Conservation (phyloP, 2,797 vertebrate species). For the Nannoperca australis region DNA sequence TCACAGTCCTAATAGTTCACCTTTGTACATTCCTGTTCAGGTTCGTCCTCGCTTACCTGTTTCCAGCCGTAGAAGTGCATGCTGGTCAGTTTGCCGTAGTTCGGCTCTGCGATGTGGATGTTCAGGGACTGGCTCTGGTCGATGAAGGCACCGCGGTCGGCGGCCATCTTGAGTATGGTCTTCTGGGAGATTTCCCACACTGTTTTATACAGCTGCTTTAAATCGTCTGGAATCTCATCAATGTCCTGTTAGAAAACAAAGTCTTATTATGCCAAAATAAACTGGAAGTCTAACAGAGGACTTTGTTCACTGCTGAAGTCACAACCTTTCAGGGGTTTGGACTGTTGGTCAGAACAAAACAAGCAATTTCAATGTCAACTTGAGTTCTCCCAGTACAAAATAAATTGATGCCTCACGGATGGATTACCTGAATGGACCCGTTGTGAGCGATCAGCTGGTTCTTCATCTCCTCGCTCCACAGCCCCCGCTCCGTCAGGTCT, state of each 20-base stretch:
- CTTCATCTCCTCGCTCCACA: slow-evolving; percentile 99
- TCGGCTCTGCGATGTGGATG: slow-evolving; percentile 98
- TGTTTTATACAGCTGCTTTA: slow-evolving; percentile 97
- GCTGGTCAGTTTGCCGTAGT: slow-evolving; percentile 98
- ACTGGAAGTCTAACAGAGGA: no score
- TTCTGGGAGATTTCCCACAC: slow-evolving; percentile 99
- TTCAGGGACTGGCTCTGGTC: slow-evolving; percentile 99
- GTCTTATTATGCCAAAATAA: neutral
- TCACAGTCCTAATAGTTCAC: no score
- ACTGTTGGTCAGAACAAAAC: neutral
- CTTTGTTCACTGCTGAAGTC: neutral
- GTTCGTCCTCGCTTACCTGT: slow-evolving; percentile 81
- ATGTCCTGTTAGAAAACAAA: slow-evolving; percentile 83
- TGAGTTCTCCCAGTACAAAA: neutral
- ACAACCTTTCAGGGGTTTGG: neutral
- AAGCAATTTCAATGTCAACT: neutral
- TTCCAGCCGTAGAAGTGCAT: slow-evolving; percentile 99
- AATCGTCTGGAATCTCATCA: slow-evolving; percentile 89
- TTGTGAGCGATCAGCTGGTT: slow-evolving; percentile 95
- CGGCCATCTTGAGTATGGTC: slow-evolving; percentile 95
- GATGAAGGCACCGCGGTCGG: slow-evolving; percentile 95
- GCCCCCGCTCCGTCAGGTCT: slow-evolving; percentile 93
- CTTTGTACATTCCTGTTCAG: no score
- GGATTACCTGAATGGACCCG: slow-evolving; percentile 94
- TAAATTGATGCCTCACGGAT: no score